Base-by-base conservation (phyloP, 2,797 vertebrate genomes). In the Dryobates pubescens region DNA sequence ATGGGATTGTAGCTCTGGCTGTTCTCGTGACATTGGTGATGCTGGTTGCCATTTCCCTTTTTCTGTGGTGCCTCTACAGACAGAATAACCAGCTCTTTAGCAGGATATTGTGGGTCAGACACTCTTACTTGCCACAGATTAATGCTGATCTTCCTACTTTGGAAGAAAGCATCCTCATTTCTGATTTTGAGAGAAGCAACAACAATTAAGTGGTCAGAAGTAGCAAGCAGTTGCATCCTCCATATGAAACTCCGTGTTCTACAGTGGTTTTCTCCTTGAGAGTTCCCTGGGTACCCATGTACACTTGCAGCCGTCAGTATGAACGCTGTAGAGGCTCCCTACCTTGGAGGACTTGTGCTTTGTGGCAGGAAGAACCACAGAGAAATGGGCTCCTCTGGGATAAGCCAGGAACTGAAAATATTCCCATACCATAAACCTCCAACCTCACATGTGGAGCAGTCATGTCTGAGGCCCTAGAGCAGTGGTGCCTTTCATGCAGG, bases 121-220 rank as follows among this genome's bases (percentile, higher is more conserved):
- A 96, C 0, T 94, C 97, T 19, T 98, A 98, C 89, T 98, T 98
- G 94, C 97, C 98, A 87, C 98, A 98, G 72, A 96, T 97, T 34
- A 97, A 96, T 74, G 94, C 98, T 9, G 98, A 98, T 3, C 78
- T 96, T 38, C 88, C 97, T 41, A 96, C 98, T 94, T 96, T 98
- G 5, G 98, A 99, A 82, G 98, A 98, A 96, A 98, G 98, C 38
- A 98, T 99, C 85, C 98, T 99, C 76, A 99, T 99, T 94, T 97
- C 98, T 71, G 98, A 98, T 83, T 96, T 99, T 95, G 98, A 99
- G 84, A 96, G 96, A 94, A 98, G 96, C 51, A 95, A 97, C 17
- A 97, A 96, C 76, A 98, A 98, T 86, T 98, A 98, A 88, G 51
- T 54, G 29, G 51, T 74, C 34, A 13, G 53, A 69, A 83, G 17